Evolutionary conservation across 2,888 invertebrate species (phyloP).

Genomic region (Drosophila incognita): DNA sequence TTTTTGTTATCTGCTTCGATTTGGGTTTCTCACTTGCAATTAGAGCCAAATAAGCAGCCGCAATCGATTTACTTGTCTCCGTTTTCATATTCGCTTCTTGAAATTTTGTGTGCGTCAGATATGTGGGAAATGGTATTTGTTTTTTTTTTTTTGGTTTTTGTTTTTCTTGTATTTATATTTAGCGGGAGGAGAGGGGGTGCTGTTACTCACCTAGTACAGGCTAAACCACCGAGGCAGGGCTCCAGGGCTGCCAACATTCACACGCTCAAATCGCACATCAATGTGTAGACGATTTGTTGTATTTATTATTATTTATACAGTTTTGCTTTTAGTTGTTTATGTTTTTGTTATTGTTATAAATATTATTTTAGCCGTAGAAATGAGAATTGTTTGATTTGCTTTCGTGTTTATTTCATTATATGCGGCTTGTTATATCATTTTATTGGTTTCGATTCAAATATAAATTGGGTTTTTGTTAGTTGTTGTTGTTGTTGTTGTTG

Average conservation of each 20-base stretch:
- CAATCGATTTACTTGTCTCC: slow-evolving; percentile 55
- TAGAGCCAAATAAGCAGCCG: slow-evolving; percentile 51
- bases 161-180: slow-evolving; percentile 2
- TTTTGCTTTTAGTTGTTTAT: slow-evolving; percentile 8
- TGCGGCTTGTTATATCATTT: slow-evolving; percentile 20
- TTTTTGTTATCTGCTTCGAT: slow-evolving; percentile 19
- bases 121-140: slow-evolving; percentile 33
- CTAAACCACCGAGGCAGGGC: slow-evolving; percentile 85
- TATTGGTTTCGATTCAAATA: slow-evolving; percentile 12
- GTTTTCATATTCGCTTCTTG: slow-evolving; percentile 72
- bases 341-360: slow-evolving; percentile 17
- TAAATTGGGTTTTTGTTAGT: slow-evolving; percentile 19
- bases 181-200: neutral
- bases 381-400: slow-evolving; percentile 12
- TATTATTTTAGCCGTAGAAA: slow-evolving; percentile 3
- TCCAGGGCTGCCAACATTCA: slow-evolving; percentile 86
- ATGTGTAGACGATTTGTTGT: slow-evolving; percentile 72
- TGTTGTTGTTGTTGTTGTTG: slow-evolving; percentile 36
- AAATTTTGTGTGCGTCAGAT: slow-evolving; percentile 33
- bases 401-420: slow-evolving; percentile 1
- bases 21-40: slow-evolving; percentile 40
- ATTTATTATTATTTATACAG: slow-evolving; percentile 4
- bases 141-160: slow-evolving; percentile 22
- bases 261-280: slow-evolving; percentile 82
- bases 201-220: slow-evolving; percentile 85